phyloP scores from a whole-genome alignment of 2,113 vertebrate species.

The Sapajus apella region DNA sequence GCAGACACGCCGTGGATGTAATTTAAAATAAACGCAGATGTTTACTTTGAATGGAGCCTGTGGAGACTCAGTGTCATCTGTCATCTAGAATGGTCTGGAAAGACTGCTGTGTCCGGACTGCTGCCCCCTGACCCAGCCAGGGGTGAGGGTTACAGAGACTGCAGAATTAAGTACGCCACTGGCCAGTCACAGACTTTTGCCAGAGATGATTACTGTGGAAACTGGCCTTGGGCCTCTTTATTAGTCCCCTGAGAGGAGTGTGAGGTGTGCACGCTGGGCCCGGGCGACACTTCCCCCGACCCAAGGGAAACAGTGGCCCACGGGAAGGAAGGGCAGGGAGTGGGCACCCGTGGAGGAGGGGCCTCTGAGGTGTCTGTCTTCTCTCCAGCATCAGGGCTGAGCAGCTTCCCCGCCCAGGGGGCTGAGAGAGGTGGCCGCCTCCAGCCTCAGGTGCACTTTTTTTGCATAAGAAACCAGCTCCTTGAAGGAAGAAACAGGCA shows the following conservation, averaged over 20 bases:
- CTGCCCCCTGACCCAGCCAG: background rate
- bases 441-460: constrained; percentile 70
- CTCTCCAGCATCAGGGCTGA: no score
- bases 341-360: rapidly evolving
- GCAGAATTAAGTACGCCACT: rapidly evolving
- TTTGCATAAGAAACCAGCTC: constrained; percentile 78
- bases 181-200: rapidly evolving
- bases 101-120: rapidly evolving
- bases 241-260: background rate
- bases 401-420: rapidly evolving
- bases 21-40: background rate
- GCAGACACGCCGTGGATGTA: rapidly evolving
- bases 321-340: rapidly evolving
- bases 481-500: constrained; percentile 50
- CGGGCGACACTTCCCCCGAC: background rate
- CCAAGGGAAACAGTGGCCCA: rapidly evolving
- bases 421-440: rapidly evolving
- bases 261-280: background rate
- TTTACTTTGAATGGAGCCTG: background rate
- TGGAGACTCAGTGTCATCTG: background rate
- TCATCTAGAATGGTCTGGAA: background rate
- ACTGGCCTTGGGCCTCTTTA: background rate
- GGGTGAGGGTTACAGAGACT: rapidly evolving
- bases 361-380: rapidly evolving
- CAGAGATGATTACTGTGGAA: rapidly evolving